Base-by-base conservation (phyloP, 2,888 invertebrate genomes). In the Molorchus minor region DNA sequence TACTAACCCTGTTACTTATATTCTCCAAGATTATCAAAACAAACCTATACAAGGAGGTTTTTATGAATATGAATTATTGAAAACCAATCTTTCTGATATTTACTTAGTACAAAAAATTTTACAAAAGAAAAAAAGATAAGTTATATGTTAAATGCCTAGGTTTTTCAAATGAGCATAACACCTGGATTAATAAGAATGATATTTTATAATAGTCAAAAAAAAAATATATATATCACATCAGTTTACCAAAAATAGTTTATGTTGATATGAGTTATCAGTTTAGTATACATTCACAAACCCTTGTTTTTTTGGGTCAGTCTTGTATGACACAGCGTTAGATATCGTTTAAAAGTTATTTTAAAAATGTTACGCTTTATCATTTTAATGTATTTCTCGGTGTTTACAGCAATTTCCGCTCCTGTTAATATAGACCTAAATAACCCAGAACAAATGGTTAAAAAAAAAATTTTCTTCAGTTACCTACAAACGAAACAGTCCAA, bases 51-150 rank as follows among this genome's bases (percentile, higher is more conserved):
- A 25, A 15, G 73, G 74, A 19, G 63, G 68, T 2, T 77, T 76
- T 58, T 76, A 59, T 38, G 40, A 13, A 10, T 45, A 63, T 20
- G 53, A 58, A 19, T 44, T 77, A 8, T 69, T 67, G 51, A 73
- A 73, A 65, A 72, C 68, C 1, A 70, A 68, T 57, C 58, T 73
- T 69, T 70, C 73, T 1, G 62, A 77, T 43, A 55, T 75, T 20
- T 77, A 75, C 64, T 54, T 77, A 35, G 64, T 79, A 29, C 75
- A 77, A 64, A 76, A 74, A 62, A 63, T 75, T 29, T 44, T 75
- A 55, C 63, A 57, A 56, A 64, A 47, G 19, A 64, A 62, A 52
- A 69, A 64, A n/a, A 15, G 56, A 69, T 53, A 67, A 68, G 46
- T 3, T 70, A 1, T 71, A 33, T 58, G 73, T 75, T 8, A 72